Percentiles rank a stretch among this genome's conserved stretches.
Evolutionary conservation across 2,113 vertebrate genomes (phyloP).

Genomic region (Empidonax alnorum): DNA sequence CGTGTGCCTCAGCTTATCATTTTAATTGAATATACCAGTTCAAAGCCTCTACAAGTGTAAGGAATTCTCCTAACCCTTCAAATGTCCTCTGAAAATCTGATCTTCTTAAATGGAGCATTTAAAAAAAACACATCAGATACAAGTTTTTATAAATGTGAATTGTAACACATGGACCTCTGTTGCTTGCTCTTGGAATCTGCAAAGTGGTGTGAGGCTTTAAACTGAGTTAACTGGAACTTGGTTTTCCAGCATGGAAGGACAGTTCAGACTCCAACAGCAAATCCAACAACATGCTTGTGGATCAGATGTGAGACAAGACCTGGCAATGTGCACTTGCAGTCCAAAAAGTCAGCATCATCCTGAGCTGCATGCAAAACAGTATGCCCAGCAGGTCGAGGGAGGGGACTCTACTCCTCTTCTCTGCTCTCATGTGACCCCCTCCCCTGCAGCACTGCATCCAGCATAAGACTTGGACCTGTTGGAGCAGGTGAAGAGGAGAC

Average conservation of each 20-base stretch:
- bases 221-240: neutral
- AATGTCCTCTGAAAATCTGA: neutral
- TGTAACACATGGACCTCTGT: rapidly evolving
- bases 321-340: no score
- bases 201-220: neutral
- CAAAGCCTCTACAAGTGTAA: neutral
- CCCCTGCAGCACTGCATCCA: neutral
- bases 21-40: neutral
- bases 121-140: neutral
- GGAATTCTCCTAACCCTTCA: neutral
- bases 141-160: neutral
- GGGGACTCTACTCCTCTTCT: neutral
- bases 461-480: no score
- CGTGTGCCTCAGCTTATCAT: neutral
- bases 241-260: neutral
- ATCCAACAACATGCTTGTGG: neutral
- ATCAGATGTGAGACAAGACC: rapidly evolving
- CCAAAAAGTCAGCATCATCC: no score
- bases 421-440: rapidly evolving
- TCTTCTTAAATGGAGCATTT: neutral
- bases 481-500: neutral
- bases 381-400: neutral
- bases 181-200: neutral
- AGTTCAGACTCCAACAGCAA: neutral
- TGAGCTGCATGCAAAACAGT: neutral